Evolutionary conservation across 2,888 invertebrate species (phyloP).

Genomic region (Yponomeuta evonymella): DNA sequence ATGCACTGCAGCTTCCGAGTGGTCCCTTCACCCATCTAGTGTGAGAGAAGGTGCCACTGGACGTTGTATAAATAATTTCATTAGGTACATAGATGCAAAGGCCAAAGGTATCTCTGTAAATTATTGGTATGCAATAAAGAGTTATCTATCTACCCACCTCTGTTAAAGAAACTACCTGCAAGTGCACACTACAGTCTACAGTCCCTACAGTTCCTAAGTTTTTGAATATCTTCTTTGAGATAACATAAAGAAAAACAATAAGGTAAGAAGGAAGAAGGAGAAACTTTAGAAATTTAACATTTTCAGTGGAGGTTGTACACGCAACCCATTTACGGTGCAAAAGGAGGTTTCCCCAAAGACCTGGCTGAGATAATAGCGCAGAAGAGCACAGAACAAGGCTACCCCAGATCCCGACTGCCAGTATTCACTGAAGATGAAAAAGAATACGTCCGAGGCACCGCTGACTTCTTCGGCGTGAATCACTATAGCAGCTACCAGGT

Average conservation of each 20-base stretch:
- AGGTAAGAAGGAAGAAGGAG: not conserved
- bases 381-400: conserved; percentile 62
- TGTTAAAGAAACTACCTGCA: not conserved
- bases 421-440: conserved; percentile 56
- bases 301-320: conserved; percentile 61
- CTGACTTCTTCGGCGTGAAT: conserved; percentile 77
- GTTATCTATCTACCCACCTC: too few species aligned
- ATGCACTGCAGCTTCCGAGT: too few species aligned
- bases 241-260: too few species aligned
- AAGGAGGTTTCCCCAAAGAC: conserved; percentile 71
- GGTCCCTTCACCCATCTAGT: too few species aligned
- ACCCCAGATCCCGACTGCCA: conserved; percentile 55
- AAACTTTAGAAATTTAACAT: not conserved
- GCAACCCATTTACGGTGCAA: conserved; percentile 61
- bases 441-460: conserved; percentile 39
- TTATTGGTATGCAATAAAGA: too few species aligned
- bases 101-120: too few species aligned
- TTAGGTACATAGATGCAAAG: too few species aligned
- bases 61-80: too few species aligned
- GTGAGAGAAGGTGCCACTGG: too few species aligned
- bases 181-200: not conserved
- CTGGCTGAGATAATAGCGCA: conserved; percentile 55
- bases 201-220: too few species aligned
- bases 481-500: conserved; percentile 74
- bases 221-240: not conserved